These are phyloP conservation scores for Morinoia aosen DNA, from an alignment of 2,888 invertebrate genomes.

Conservation along the genomic window DNA sequence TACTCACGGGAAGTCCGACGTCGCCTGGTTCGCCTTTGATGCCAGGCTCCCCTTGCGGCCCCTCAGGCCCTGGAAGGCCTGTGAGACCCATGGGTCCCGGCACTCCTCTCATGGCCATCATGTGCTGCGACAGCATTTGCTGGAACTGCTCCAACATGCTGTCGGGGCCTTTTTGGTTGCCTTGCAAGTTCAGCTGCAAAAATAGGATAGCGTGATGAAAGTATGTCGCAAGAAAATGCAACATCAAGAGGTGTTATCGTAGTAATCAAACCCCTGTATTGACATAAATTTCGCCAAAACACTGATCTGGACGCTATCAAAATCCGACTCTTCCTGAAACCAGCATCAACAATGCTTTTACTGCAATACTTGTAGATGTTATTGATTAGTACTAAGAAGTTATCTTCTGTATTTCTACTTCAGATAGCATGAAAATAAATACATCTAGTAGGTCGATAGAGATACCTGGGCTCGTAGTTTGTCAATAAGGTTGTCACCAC, in stretches of 20 bases:
- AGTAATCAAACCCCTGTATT: background rate
- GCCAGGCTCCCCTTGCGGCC: constrained; percentile 81
- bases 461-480: too few relatives aligned
- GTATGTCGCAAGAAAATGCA: background rate
- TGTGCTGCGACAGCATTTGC: constrained; percentile 88
- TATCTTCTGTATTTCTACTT: too few relatives aligned
- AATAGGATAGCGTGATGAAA: constrained; percentile 67
- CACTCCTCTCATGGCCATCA: constrained; percentile 87
- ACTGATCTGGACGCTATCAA: background rate
- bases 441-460: too few relatives aligned
- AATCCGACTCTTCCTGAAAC: background rate
- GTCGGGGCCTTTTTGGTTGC: constrained; percentile 87
- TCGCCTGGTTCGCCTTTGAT: constrained; percentile 85
- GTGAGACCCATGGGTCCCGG: constrained; percentile 89
- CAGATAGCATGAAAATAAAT: too few relatives aligned
- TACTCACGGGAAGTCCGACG: constrained; percentile 81
- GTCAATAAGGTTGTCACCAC: background rate
- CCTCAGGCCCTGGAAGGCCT: constrained; percentile 83
- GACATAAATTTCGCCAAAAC: background rate
- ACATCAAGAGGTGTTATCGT: background rate
- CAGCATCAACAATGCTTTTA: background rate
- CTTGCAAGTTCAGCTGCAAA: constrained; percentile 78
- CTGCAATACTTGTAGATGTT: background rate
- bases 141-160: constrained; percentile 83
- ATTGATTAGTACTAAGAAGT: too few relatives aligned